Base-by-base conservation (phyloP, 2,113 vertebrate genomes). In the Pseudorasbora parva region DNA sequence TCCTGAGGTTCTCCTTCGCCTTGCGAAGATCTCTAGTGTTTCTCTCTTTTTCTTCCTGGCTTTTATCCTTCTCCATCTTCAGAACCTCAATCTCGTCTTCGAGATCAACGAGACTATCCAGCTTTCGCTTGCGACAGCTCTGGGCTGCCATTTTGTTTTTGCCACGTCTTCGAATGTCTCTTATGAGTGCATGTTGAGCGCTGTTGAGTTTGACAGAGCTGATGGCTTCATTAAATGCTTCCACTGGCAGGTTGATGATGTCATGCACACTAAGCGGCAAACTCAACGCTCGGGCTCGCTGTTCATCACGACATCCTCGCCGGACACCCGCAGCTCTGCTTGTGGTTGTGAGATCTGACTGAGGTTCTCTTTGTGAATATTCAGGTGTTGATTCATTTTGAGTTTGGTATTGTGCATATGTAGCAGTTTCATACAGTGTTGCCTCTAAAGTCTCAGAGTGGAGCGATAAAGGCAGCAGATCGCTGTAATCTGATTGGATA, bases 121-220 rank as follows among this genome's bases (percentile, higher is more conserved):
- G 92, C 94, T 97, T 96, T 81, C 96, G 94, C 88, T 97, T 97
- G 47, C 96, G 95, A 87, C 96, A 97, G 8, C 96, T 97, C 76
- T 97, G 96, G 88, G 96, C 96, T 19, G 96, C 96, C 84, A 96
- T 95, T 89, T 96, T 96, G 88, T 96, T 96, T 89, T 96, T 96
- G 85, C 96, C 96, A 56, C 96, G 93, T 86, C 96, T 94, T 49
- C 95, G 94, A 78, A 96, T 96, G 75, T 96, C 96, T 86, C 96
- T 90, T 84, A 96, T 95, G 1, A 96, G 93, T 0, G 93, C 91
- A 1, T 96, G 92, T 83, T 96, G 95, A 81, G 94, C 92, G 82
- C 96, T 94, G 0, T 6, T 95, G 88, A 96, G 95, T 66, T 96
- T 95, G 79, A 95, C 93, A 82, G 95, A 95, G 72, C 95, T 94